phyloP scores from a whole-genome alignment of 2,113 vertebrate species.

The Romanogobio albipinnatus region DNA sequence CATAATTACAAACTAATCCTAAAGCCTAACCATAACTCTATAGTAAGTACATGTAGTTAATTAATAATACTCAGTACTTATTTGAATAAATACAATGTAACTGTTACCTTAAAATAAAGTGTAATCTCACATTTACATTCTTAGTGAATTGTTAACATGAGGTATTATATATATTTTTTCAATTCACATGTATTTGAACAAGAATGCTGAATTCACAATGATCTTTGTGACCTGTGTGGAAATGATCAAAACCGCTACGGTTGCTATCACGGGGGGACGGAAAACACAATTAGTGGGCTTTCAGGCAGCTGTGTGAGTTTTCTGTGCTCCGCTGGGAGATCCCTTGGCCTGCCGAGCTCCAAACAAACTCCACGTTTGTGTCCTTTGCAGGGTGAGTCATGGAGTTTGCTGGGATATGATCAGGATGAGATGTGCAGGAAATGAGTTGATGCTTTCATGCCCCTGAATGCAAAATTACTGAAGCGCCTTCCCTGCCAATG shows the following conservation, averaged over 20 bases:
- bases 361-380: constrained; percentile 64
- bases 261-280: constrained; percentile 25
- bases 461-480: constrained; percentile 30
- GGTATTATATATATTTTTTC: neutral
- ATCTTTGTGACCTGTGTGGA: constrained; percentile 30
- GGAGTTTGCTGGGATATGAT: constrained; percentile 73
- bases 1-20: too few species aligned
- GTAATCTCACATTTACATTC: neutral
- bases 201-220: constrained; percentile 14
- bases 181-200: neutral
- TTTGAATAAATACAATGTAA: too few species aligned
- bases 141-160: neutral
- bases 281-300: constrained; percentile 40
- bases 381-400: constrained; percentile 66
- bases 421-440: constrained; percentile 64
- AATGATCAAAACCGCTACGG: constrained; percentile 19
- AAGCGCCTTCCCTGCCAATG: neutral
- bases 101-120: too few species aligned
- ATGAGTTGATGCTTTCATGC: constrained; percentile 70
- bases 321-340: constrained; percentile 64
- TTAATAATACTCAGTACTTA: too few species aligned
- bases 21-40: too few species aligned
- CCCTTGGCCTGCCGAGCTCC: constrained; percentile 74
- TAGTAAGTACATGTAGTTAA: too few species aligned
- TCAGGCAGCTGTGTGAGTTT: constrained; percentile 47